These are phyloP conservation scores for Xestia ashworthii DNA, from an alignment of 2,888 invertebrate genomes.

Conservation along the genomic window DNA sequence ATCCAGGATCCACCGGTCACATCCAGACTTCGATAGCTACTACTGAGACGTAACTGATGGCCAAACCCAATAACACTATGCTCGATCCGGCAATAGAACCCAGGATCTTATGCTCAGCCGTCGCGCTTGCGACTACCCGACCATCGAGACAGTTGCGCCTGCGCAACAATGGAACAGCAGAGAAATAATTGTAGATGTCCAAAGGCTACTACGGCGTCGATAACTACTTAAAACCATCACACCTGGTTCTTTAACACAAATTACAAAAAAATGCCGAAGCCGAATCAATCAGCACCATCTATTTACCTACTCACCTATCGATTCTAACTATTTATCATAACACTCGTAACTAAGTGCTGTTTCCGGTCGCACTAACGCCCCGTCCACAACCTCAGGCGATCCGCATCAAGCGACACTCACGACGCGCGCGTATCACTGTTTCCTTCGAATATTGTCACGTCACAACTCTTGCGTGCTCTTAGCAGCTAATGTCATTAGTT, in stretches of 20 bases:
- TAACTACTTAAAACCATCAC: not conserved
- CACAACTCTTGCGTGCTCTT: too few species aligned
- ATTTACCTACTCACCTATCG: constrained; percentile 27
- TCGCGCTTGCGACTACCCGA: too few species aligned
- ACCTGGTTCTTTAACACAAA: not conserved
- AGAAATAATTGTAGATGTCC: not conserved
- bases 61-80: too few species aligned
- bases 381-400: not conserved
- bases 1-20: too few species aligned
- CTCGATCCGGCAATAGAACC: too few species aligned
- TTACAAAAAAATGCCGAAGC: not conserved
- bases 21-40: too few species aligned
- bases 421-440: not conserved
- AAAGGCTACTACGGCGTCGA: not conserved
- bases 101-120: too few species aligned
- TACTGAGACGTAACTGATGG: too few species aligned
- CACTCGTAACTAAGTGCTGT: constrained; percentile 32
- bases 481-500: too few species aligned
- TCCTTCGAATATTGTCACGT: not conserved
- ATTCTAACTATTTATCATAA: constrained; percentile 49
- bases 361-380: constrained; percentile 40
- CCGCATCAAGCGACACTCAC: not conserved
- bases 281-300: constrained; percentile 20
- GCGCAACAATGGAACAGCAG: not conserved
- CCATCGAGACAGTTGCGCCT: too few species aligned